These are phyloP conservation scores for Gymnopithys bicolor DNA, from an alignment of 2,797 vertebrate genomes.

Conservation along the genomic window DNA sequence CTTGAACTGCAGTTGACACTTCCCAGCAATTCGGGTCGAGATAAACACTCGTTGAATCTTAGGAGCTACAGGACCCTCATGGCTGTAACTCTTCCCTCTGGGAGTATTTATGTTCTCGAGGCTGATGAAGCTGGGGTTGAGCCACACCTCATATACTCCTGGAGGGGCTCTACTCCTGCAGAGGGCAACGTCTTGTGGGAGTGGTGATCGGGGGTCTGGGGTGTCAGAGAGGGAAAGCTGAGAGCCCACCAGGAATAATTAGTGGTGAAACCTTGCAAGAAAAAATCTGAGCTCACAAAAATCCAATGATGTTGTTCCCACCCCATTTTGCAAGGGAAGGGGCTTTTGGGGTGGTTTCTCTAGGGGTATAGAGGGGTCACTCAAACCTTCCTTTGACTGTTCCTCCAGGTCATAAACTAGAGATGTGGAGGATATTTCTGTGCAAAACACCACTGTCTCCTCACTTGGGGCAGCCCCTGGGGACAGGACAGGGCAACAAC, in stretches of 20 bases:
- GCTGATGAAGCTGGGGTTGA: neutral
- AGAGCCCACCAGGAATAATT: neutral
- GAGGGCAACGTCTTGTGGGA: neutral
- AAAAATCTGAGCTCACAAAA: neutral
- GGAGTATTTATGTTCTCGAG: neutral
- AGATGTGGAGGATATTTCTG: neutral
- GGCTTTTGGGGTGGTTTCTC: neutral
- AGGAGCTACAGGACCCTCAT: neutral
- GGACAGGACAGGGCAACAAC: neutral
- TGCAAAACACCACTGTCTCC: neutral
- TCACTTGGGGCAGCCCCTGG: accelerated
- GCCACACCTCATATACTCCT: neutral
- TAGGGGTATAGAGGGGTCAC: neutral
- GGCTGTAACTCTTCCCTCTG: neutral
- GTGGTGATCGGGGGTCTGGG: accelerated
- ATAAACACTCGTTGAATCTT: neutral
- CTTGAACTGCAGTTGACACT: neutral
- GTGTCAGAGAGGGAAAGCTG: neutral
- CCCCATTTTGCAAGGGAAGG: accelerated
- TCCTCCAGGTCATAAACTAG: neutral
- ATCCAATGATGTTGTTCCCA: neutral
- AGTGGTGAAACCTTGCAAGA: neutral
- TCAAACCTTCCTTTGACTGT: neutral
- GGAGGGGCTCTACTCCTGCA: neutral
- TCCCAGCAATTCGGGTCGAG: neutral